Conservation (phyloP, 2,113 vertebrate species). For the Perccottus glenii region DNA sequence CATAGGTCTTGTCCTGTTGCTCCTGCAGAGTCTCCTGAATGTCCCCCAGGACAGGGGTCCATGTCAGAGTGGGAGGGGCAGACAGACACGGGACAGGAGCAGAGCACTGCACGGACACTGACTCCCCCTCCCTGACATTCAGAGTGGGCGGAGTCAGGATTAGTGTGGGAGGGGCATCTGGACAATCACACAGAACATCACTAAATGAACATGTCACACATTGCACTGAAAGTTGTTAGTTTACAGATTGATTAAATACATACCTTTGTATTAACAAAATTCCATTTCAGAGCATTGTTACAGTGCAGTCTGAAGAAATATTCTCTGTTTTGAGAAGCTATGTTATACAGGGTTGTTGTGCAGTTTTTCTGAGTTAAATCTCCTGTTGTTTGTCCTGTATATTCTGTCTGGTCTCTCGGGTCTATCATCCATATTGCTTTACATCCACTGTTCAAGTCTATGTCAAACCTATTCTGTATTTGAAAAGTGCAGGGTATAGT, state of each 20-base stretch:
- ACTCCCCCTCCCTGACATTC: constrained; percentile 37
- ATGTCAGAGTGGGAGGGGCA: constrained; percentile 51
- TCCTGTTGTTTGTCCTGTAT: background rate
- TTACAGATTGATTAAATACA: background rate
- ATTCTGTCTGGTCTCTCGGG: accelerated
- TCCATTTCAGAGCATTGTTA: accelerated
- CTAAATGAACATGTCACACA: accelerated
- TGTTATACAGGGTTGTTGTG: constrained; percentile 34
- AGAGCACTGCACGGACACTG: constrained; percentile 34
- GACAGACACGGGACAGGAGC: constrained; percentile 38
- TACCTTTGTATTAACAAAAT: accelerated
- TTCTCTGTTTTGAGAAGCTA: accelerated
- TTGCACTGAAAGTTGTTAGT: background rate
- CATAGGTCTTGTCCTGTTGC: constrained; percentile 33
- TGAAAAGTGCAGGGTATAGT: no score
- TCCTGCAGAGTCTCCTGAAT: constrained; percentile 38
- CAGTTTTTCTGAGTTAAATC: background rate
- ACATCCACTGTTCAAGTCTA: no score
- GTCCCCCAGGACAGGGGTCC: constrained; percentile 37
- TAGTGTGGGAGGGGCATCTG: no score
- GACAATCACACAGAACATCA: accelerated
- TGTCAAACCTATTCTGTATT: no score
- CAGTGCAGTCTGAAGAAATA: constrained; percentile 40
- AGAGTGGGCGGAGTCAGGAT: background rate
- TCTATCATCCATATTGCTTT: no score